Base-by-base conservation (phyloP, 1,140 invertebrate genomes). In the Drosophila oshimai region DNA sequence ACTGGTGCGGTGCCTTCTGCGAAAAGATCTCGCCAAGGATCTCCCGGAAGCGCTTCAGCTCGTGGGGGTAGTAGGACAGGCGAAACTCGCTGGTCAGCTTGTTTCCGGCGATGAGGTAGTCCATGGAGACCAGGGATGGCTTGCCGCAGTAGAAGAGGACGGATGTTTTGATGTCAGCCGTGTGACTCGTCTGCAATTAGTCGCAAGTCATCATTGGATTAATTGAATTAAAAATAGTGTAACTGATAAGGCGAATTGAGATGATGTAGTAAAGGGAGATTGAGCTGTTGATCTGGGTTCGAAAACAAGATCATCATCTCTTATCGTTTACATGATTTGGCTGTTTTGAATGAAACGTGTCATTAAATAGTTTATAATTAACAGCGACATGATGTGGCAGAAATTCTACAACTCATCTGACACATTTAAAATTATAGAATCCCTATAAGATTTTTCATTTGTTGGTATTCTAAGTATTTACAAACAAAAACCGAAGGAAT, bases 31-130 rank as follows among this genome's bases (percentile, higher is more conserved):
- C 94, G 33, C 92, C 90, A 10, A 97, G 89, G 91, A 97, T 94
- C 2, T 92, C 76, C 0, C 93, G 94, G 90, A 98, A 97, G 1
- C 92, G 91, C 6, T 94, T 92, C 45, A 97, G 90, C 37, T 93
- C 93, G 78, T 97, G 96, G 4, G 96, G 96, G 91, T 96, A 97
- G 87, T 97, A 98, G 4, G 96, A 96, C 10, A 97, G 91, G 9
- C 96, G 93, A 91, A 97, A 98, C 80, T 96, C 94, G 80, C 94
- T 96, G 87, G 81, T 89, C 13, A 91, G 77, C 6, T 91, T 91
- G 18, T 91, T 91, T 1, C 93, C 92, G 53, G 94, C 93, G 51
- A 97, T 94, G 39, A 93, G 92, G 89, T 97, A 97, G 90, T 97
- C 96, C 72, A 97, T 89, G 5, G 95, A 95, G 0, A 97, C 94